These are phyloP conservation scores for Eurytoma californica DNA, from an alignment of 2,888 invertebrate species.

Conservation along the genomic window DNA sequence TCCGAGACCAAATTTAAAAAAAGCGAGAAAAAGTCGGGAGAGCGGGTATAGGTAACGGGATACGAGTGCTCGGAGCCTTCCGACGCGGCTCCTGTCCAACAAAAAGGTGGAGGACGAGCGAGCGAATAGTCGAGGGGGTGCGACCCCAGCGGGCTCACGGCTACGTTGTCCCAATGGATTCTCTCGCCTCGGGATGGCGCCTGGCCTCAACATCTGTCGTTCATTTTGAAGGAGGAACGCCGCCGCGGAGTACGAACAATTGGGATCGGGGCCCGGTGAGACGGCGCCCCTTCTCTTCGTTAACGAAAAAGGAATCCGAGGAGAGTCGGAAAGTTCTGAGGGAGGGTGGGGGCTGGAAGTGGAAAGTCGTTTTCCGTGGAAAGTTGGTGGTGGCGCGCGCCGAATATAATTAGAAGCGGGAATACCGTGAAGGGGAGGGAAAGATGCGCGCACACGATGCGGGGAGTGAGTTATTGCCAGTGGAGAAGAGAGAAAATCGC, in stretches of 20 bases:
- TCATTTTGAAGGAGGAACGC: constrained; percentile 59
- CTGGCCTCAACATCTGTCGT: constrained; percentile 71
- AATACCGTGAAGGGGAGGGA: neutral
- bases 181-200: constrained; percentile 61
- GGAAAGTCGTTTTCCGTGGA: constrained; percentile 31
- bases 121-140: constrained; percentile 58
- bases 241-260: constrained; percentile 20
- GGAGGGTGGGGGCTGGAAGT: neutral
- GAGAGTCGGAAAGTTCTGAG: constrained; percentile 15
- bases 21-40: constrained; percentile 21
- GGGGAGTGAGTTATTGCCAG: constrained; percentile 31
- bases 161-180: constrained; percentile 62
- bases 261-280: constrained; percentile 14
- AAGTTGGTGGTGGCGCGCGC: constrained; percentile 29
- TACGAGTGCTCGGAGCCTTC: no score
- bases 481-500: constrained; percentile 36
- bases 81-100: no score
- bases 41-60: constrained; percentile 20
- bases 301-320: constrained; percentile 16
- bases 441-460: constrained; percentile 1
- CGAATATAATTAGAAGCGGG: constrained; percentile 46
- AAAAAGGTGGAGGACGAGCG: constrained; percentile 6
- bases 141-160: constrained; percentile 59
- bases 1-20: neutral
- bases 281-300: constrained; percentile 44